A percentile compares a stretch with the other conserved stretches of the same genome.
Conservation (phyloP, 2,888 invertebrate genomes). For the Lithosia quadra region DNA sequence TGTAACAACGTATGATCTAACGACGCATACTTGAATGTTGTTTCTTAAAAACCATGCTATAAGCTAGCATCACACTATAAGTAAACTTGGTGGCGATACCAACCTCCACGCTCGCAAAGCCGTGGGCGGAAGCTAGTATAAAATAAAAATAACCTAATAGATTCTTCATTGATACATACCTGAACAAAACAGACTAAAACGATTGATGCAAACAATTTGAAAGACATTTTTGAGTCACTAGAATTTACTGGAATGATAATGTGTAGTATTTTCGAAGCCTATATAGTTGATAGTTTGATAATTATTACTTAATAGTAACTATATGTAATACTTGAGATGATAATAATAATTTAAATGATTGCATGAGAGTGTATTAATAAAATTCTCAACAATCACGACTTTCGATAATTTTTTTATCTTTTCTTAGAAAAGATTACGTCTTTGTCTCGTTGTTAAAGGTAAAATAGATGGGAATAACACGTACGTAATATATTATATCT, state of each 20-base stretch:
- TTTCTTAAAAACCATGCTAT: no score
- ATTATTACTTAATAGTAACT: constrained; percentile 25
- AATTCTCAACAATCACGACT: constrained; percentile 4
- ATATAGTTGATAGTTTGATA: constrained; percentile 30
- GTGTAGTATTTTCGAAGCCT: neutral
- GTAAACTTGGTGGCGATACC: no score
- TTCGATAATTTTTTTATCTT: constrained; percentile 10
- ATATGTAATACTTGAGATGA: constrained; percentile 10
- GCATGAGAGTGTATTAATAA: neutral
- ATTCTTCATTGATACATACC: constrained; percentile 29
- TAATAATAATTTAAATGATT: neutral
- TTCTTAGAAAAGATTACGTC: neutral
- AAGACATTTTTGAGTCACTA: constrained; percentile 24
- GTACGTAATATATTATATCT: neutral
- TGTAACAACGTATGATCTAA: no score
- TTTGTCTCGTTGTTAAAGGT: neutral
- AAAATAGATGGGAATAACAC: neutral
- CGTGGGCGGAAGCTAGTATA: no score
- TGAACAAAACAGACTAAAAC: constrained; percentile 26
- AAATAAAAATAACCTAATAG: neutral
- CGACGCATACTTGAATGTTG: no score
- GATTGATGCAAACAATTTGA: constrained; percentile 15
- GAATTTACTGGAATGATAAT: constrained; percentile 17
- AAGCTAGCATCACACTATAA: no score
- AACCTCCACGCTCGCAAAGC: no score